These are phyloP conservation scores for Anisognathus igniventris DNA, from an alignment of 2,797 vertebrate species.

Conservation along the genomic window DNA sequence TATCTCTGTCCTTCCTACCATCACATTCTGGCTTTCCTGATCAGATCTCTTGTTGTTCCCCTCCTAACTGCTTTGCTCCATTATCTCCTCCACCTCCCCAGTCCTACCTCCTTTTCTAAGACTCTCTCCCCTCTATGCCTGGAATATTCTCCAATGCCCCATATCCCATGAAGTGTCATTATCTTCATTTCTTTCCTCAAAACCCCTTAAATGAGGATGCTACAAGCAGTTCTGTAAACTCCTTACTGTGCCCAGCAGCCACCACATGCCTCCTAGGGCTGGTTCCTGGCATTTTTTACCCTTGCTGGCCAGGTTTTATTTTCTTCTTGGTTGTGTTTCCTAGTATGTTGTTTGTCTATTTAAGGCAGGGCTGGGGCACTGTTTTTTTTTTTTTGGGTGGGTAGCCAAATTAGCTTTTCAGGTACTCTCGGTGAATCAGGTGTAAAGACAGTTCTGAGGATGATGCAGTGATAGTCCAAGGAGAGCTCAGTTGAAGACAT, in stretches of 20 bases:
- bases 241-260: neutral
- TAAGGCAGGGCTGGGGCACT: neutral
- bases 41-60: neutral
- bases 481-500: neutral
- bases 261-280: neutral
- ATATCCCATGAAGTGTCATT: neutral
- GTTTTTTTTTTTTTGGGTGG: neutral
- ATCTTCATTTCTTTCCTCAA: neutral
- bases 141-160: neutral
- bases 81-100: neutral
- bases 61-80: neutral
- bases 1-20: neutral
- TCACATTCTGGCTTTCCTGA: neutral
- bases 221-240: neutral
- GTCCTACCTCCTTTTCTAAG: neutral
- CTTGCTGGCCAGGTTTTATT: neutral
- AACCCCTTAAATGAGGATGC: neutral
- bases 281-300: neutral
- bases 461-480: neutral
- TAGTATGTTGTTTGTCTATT: neutral
- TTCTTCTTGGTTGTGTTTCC: neutral
- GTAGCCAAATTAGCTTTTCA: neutral
- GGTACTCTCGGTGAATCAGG: neutral
- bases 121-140: neutral
- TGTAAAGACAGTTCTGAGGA: neutral